phyloP scores from a whole-genome alignment of 1,140 invertebrate genomes.

The Ips typographus region DNA sequence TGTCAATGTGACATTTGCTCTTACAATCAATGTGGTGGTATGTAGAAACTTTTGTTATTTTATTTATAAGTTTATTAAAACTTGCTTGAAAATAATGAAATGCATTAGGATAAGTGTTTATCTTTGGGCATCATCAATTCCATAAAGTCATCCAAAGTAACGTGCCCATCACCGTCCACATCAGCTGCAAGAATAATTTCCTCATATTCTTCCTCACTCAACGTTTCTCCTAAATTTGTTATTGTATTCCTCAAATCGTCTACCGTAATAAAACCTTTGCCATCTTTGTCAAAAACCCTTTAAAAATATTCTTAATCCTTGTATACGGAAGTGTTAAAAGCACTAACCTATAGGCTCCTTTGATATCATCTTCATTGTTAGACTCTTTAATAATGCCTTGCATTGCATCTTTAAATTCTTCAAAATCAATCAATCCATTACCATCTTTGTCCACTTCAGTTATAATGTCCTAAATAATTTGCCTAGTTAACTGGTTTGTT shows the following conservation, averaged over 20 bases:
- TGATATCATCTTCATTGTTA: conserved; percentile 38
- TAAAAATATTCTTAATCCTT: not conserved
- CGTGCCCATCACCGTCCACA: conserved; percentile 84
- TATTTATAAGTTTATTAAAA: not conserved
- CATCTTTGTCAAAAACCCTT: conserved; percentile 87
- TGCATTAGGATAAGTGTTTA: not conserved
- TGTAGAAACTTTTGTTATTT: not conserved
- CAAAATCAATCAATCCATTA: conserved; percentile 51
- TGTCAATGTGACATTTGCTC: conserved; percentile 28
- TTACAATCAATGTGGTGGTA: conserved; percentile 29
- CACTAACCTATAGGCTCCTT: conserved; percentile 36
- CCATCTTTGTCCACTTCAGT: conserved; percentile 50
- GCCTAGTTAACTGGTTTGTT: not conserved
- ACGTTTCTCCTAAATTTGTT: conserved; percentile 88
- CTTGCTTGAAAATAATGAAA: not conserved
- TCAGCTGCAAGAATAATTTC: conserved; percentile 93
- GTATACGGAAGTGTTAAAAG: not conserved
- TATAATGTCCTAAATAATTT: conserved; percentile 47
- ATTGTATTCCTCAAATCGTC: conserved; percentile 89
- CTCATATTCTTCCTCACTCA: conserved; percentile 87
- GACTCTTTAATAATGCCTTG: conserved; percentile 18
- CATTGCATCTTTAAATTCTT: conserved; percentile 44
- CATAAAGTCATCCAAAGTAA: conserved; percentile 69
- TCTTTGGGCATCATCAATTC: conserved; percentile 20
- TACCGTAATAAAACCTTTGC: conserved; percentile 87